Conservation (phyloP, 2,888 invertebrate species). For the Panopea generosa region DNA sequence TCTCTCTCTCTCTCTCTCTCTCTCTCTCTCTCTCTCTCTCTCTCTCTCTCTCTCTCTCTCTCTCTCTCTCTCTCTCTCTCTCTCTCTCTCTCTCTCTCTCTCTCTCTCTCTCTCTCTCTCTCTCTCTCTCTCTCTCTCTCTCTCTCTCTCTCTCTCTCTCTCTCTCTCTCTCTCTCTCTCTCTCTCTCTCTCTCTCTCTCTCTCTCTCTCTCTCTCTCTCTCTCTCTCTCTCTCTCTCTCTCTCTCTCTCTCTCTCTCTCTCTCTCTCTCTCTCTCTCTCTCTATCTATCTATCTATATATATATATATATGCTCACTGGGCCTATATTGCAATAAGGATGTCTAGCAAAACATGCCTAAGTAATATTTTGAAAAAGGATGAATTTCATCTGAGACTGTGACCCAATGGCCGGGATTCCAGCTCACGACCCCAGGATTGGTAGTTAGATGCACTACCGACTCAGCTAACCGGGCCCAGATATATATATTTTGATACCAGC, state of each 20-base stretch:
- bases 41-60: conserved; percentile 16
- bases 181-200: not conserved
- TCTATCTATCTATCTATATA: too few species aligned
- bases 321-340: not conserved
- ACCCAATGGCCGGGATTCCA: too few species aligned
- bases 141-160: conserved; percentile 8
- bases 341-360: too few species aligned
- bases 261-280: too few species aligned
- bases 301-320: too few species aligned
- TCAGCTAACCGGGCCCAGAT: too few species aligned
- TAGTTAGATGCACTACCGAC: not conserved
- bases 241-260: not conserved
- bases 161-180: not conserved
- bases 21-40: not conserved
- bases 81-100: not conserved
- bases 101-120: not conserved
- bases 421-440: too few species aligned
- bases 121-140: conserved; percentile 20
- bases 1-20: not conserved
- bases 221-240: conserved; percentile 7
- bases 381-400: too few species aligned
- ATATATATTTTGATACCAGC: not conserved
- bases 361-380: too few species aligned
- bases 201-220: conserved; percentile 16
- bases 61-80: conserved; percentile 10